Base-by-base conservation (phyloP, 1,140 invertebrate species). In the Hyposmocoma kahamanoa region DNA sequence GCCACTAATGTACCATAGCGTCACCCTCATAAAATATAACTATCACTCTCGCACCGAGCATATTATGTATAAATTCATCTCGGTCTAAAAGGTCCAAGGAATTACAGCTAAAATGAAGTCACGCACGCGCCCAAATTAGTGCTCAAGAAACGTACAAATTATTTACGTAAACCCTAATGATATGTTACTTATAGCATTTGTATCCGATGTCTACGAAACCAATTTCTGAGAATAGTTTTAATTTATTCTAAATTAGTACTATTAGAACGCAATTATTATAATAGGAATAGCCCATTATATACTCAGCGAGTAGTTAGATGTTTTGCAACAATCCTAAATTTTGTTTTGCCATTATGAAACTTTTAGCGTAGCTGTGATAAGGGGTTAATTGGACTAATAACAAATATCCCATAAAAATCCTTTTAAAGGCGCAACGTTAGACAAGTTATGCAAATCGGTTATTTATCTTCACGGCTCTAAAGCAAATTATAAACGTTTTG, bases 301-400 rank as follows among this genome's bases (percentile, higher is more conserved):
- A n/a, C n/a, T n/a, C n/a, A n/a, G n/a, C n/a, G n/a, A n/a, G n/a
- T n/a, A n/a, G n/a, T n/a, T n/a, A n/a, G n/a, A n/a, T n/a, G n/a
- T n/a, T n/a, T n/a, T n/a, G n/a, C n/a, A n/a, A n/a, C n/a, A 36
- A 36, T 8, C 2, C 11, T 36, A 36, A n/a, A 17, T 36, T n/a
- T 36, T 36, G 18, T 2, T 17, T 17, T 17, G 32, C 13, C 32
- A 36, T 17, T 1, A 59, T 42, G 56, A 65, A 59, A 15, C 50
- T 64, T 62, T 69, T 78, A 66, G 60, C 69, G 47, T 66, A 52
- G 56, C 53, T 49, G 53, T 70, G 66, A 67, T 71, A 72, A 75
- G 67, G 67, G 47, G 38, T 46, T 34, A 67, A 62, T 59, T 56
- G 22, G 51, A 50, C 19, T 24, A 47, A 38, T 19, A 19, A 34